Percentiles rank a stretch among this genome's conserved stretches.
Conservation (phyloP, 2,113 vertebrate genomes). For the Hippocampus mohnikei region DNA sequence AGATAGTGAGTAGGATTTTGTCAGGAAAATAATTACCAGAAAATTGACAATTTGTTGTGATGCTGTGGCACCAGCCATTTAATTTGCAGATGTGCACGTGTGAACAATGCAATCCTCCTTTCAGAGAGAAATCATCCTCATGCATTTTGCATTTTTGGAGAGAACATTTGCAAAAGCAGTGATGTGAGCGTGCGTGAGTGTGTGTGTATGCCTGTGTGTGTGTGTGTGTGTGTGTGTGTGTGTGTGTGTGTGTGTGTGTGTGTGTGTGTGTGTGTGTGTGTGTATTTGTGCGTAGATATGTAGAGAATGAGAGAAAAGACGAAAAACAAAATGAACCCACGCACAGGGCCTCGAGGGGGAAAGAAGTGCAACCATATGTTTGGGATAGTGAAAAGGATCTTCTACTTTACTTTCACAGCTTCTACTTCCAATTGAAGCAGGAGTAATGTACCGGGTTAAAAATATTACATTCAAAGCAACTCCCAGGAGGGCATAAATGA, state of each 20-base stretch:
- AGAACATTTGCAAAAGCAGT: constrained; percentile 1
- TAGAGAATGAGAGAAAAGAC: constrained; percentile 21
- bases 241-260: not conserved
- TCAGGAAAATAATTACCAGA: not conserved
- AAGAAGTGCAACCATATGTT: constrained; percentile 44
- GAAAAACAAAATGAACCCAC: constrained; percentile 58
- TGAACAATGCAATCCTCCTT: not conserved
- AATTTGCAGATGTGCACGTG: not conserved
- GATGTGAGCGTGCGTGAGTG: not conserved
- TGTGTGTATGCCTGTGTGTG: too few species aligned
- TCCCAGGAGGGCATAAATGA: not conserved
- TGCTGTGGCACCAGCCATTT: not conserved
- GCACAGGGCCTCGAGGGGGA: constrained; percentile 47
- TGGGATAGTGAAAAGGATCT: constrained; percentile 4
- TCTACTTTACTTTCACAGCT: not conserved
- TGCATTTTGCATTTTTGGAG: constrained; percentile 41
- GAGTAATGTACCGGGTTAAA: not conserved
- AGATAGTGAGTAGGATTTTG: not conserved
- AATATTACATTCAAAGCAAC: not conserved
- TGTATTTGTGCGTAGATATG: constrained; percentile 7
- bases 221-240: constrained; percentile 10
- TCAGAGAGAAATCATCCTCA: constrained; percentile 33
- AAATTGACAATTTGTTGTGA: not conserved
- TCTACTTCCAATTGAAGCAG: not conserved
- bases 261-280: not conserved